Conservation (phyloP, 2,797 vertebrate genomes). For the Microchirus variegatus region DNA sequence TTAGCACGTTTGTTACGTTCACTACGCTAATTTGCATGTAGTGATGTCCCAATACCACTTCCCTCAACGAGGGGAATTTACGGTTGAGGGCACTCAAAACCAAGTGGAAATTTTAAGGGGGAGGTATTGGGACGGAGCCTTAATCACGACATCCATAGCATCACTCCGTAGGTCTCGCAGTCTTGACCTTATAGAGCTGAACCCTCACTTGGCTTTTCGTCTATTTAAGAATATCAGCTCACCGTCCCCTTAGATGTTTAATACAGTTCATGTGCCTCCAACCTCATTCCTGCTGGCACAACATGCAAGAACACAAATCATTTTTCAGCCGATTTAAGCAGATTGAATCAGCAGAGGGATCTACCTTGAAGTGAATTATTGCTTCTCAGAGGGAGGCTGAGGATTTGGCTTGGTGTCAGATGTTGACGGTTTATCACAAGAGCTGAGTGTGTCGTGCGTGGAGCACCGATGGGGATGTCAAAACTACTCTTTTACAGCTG, state of each 20-base stretch:
- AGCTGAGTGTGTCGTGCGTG: slow-evolving; percentile 16
- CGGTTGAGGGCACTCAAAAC: too few species aligned
- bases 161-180: slow-evolving; percentile 3
- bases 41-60: too few species aligned
- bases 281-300: slow-evolving; percentile 18
- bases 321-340: slow-evolving; percentile 35
- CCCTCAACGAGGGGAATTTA: too few species aligned
- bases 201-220: background rate
- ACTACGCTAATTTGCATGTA: too few species aligned
- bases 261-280: slow-evolving; percentile 18
- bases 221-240: slow-evolving; percentile 3
- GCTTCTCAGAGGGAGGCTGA: slow-evolving; percentile 11
- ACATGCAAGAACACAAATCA: slow-evolving; percentile 22
- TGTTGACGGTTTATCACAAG: slow-evolving; percentile 10
- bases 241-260: background rate
- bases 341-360: slow-evolving; percentile 38
- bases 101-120: too few species aligned
- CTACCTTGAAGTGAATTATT: slow-evolving; percentile 7
- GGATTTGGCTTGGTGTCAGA: slow-evolving; percentile 29
- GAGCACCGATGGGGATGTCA: slow-evolving; percentile 1
- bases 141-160: too few species aligned
- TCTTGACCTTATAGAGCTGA: slow-evolving; percentile 1
- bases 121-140: too few species aligned
- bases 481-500: slow-evolving; percentile 9
- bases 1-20: too few species aligned